phyloP scores from a whole-genome alignment of 2,113 vertebrate species.

The Jaculus jaculus region DNA sequence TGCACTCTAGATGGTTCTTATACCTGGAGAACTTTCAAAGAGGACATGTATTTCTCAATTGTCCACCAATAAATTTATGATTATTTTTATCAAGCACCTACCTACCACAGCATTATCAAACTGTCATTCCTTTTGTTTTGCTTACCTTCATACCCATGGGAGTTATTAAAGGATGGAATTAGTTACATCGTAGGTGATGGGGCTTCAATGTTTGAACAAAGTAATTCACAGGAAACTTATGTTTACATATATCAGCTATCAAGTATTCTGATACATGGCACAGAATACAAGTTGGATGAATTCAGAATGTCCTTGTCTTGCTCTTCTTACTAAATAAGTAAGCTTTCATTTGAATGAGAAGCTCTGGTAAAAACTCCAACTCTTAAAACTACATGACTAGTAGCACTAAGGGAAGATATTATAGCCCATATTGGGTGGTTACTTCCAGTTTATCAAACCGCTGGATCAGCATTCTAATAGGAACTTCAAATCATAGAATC shows the following conservation, averaged over 20 bases:
- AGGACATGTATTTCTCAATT: neutral
- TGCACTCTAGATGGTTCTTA: neutral
- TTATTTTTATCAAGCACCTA: neutral
- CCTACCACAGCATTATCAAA: neutral
- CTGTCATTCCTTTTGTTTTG: neutral
- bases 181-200: neutral
- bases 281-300: neutral
- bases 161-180: constrained; percentile 26
- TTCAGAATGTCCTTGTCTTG: neutral
- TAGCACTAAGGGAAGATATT: neutral
- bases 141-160: neutral
- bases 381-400: neutral
- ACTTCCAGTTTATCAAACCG: neutral
- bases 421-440: neutral
- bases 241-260: neutral
- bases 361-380: neutral
- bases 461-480: neutral
- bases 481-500: neutral
- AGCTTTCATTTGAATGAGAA: neutral
- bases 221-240: neutral
- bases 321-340: neutral
- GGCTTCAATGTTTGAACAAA: neutral
- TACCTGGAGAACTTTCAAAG: neutral
- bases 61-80: neutral
- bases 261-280: neutral